These are phyloP conservation scores for Chaetophractus vellerosus DNA, from an alignment of 2,797 vertebrate genomes.

Conservation along the genomic window DNA sequence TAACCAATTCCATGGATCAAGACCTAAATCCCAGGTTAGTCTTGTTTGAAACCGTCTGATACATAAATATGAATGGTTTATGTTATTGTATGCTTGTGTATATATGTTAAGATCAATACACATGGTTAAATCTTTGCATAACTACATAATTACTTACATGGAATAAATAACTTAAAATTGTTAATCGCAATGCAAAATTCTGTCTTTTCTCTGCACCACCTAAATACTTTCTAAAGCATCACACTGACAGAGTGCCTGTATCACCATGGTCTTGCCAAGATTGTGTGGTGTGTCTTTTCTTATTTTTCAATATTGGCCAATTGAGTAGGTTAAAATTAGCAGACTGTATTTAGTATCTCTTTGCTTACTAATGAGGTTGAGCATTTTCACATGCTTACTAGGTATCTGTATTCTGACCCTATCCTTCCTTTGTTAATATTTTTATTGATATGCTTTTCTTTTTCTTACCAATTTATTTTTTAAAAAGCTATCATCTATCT, in stretches of 20 bases:
- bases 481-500: not conserved
- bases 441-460: not conserved
- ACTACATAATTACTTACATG: not conserved
- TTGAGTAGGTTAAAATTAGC: not conserved
- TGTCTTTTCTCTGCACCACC: not conserved
- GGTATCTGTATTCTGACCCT: not conserved
- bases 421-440: not conserved
- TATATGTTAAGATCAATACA: not conserved
- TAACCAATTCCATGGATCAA: not conserved
- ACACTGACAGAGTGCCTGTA: not conserved
- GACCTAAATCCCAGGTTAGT: not conserved
- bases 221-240: not conserved
- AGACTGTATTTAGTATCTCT: slow-evolving; percentile 2
- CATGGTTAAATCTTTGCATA: not conserved
- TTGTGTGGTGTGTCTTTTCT: not conserved
- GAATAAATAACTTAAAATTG: not conserved
- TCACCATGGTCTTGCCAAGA: not conserved
- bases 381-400: not conserved
- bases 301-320: not conserved
- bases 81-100: not conserved
- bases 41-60: not conserved
- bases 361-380: not conserved
- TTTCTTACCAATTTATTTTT: not conserved
- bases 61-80: not conserved
- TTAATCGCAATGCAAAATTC: not conserved